phyloP scores from a whole-genome alignment of 1,140 invertebrate genomes.

The Halictus rubicundus region DNA sequence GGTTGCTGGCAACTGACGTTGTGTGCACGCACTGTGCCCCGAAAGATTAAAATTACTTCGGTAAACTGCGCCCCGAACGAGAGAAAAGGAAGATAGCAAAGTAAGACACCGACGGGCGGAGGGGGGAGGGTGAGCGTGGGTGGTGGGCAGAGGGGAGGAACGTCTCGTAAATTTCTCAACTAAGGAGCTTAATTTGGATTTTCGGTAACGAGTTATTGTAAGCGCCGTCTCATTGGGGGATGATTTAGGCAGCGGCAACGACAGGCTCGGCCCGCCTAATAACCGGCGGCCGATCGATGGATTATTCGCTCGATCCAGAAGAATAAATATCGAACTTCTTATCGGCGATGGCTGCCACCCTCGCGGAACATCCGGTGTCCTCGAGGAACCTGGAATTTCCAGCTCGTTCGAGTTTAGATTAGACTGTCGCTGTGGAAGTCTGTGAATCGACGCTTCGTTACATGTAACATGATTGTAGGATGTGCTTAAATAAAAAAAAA shows the following conservation, averaged over 20 bases:
- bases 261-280: conserved; percentile 62
- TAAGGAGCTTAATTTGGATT: conserved; percentile 81
- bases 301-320: conserved; percentile 57
- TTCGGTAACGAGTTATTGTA: conserved; percentile 79
- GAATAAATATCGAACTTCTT: conserved; percentile 56
- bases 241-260: conserved; percentile 67
- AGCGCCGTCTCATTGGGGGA: conserved; percentile 70
- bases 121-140: conserved; percentile 17
- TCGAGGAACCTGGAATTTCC: background rate
- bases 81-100: conserved; percentile 29
- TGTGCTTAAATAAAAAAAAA: too few relatives aligned
- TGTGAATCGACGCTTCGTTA: too few relatives aligned
- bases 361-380: conserved; percentile 2
- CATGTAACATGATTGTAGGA: too few relatives aligned
- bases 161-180: conserved; percentile 79
- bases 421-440: background rate
- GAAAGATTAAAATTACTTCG: conserved; percentile 80
- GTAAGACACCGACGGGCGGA: conserved; percentile 15
- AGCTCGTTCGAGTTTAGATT: conserved; percentile 1
- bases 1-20: conserved; percentile 26
- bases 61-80: conserved; percentile 66
- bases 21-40: conserved; percentile 55
- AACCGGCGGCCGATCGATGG: conserved; percentile 50
- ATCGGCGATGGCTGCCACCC: conserved; percentile 43
- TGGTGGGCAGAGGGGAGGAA: conserved; percentile 41